Base-by-base conservation (phyloP, 2,888 invertebrate species). In the Eupithecia subfuscata region DNA sequence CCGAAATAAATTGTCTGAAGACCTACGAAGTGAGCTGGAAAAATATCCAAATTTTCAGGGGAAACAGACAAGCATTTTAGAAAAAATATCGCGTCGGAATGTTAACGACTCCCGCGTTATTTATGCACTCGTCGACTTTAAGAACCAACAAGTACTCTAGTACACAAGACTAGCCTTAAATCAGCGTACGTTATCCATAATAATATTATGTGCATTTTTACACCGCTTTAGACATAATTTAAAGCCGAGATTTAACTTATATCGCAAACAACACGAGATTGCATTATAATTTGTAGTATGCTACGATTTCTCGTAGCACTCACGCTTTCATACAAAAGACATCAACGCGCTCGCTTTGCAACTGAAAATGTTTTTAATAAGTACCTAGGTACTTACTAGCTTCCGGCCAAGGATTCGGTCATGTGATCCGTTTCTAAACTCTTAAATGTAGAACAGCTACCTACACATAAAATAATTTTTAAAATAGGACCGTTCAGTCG, bases 241-340 rank as follows among this genome's bases (percentile, higher is more conserved):
- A 22, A 60, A 60, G 12, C 4, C 25, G 6, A 6, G n/a, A 25
- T 25, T 14, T 22, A 22, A 25, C 25, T 11, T 48, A 48, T 56
- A 56, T 60, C 25, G 25, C 56, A 60, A 25, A 12, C 11, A 60
- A 25, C 25, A 14, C 25, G 60, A 60, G 25, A 25, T 60, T 25
- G 25, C 60, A 34, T 64, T 34, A 34, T 25, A 25, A 30, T 8
- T 25, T 34, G 34, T 4, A 63, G 6, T 34, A 64, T 18, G 63
- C 64, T 64, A 34, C 34, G 34, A 64, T 34, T 64, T 63, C 48
- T 63, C 64, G 52, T 65, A 22, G 63, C 65, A 40, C 37, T 40
- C 18, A 45, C 12, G 25, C 45, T 45, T 69, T 70, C 69, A 75
- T 76, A 77, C 71, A 77, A 80, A 78, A 78, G 78, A 78, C 76